Conservation (phyloP, 2,797 vertebrate genomes). For the Adelosebastes latens region DNA sequence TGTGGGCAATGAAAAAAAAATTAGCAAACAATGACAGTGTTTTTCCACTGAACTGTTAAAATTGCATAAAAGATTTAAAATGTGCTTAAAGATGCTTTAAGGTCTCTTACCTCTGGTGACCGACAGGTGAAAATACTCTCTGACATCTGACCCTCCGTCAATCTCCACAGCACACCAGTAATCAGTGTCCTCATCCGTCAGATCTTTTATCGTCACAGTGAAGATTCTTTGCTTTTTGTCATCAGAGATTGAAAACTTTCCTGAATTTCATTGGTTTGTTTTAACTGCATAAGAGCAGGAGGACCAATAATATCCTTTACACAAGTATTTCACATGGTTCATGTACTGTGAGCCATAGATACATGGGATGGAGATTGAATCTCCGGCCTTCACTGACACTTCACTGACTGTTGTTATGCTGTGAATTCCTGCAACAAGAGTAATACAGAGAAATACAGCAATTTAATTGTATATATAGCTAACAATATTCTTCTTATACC, state of each 20-base stretch:
- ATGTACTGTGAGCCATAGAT: background rate
- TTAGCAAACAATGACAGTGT: background rate
- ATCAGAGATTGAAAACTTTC: conserved; percentile 47
- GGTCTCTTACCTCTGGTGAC: conserved; percentile 22
- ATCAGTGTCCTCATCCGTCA: fast-evolving
- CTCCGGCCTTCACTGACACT: conserved; percentile 29
- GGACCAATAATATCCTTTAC: background rate
- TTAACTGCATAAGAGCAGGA: fast-evolving
- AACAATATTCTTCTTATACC: background rate
- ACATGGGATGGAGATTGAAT: conserved; percentile 54
- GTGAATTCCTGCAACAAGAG: conserved; percentile 36
- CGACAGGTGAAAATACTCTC: background rate
- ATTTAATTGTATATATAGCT: background rate
- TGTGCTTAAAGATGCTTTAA: background rate
- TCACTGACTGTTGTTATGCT: background rate
- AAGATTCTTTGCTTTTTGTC: conserved; percentile 5
- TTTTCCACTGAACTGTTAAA: background rate
- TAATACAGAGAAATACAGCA: background rate
- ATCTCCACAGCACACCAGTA: conserved; percentile 61
- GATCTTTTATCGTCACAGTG: conserved; percentile 31
- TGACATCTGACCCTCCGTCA: fast-evolving
- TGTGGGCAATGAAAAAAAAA: too few relatives aligned
- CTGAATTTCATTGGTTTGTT: background rate
- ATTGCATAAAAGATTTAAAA: background rate
- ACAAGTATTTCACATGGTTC: conserved; percentile 47